Conservation (phyloP, 2,888 invertebrate genomes). For the Lissonota sp. region DNA sequence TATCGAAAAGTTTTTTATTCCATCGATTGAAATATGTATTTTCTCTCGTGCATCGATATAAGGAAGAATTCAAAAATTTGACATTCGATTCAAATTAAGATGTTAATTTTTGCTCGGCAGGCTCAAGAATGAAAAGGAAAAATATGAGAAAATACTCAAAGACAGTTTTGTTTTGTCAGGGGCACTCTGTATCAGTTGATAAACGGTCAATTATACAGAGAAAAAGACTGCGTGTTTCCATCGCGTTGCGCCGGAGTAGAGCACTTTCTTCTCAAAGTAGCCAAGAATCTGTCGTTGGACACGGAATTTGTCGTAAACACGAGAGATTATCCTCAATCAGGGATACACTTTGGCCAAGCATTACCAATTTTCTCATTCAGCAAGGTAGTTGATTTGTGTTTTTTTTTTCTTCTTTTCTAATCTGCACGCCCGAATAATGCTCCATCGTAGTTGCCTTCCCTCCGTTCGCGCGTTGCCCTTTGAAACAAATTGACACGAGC, state of each 20-base stretch:
- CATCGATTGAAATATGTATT: not conserved
- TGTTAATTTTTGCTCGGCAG: no score
- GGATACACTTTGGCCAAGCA: constrained; percentile 86
- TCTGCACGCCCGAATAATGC: no score
- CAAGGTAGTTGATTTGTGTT: constrained; percentile 86
- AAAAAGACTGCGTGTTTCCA: constrained; percentile 95
- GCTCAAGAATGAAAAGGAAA: no score
- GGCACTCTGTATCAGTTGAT: constrained; percentile 94
- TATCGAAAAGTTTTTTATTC: not conserved
- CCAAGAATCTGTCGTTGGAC: constrained; percentile 88
- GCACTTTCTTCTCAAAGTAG: constrained; percentile 91
- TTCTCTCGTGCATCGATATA: not conserved
- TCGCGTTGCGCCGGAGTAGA: constrained; percentile 96
- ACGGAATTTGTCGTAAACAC: constrained; percentile 95
- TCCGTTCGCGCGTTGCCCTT: no score
- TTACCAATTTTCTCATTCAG: constrained; percentile 98
- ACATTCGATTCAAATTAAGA: no score
- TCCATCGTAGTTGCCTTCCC: no score
- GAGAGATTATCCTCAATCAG: constrained; percentile 96
- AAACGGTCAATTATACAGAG: constrained; percentile 91
- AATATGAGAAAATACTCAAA: not conserved
- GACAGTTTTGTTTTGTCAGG: constrained; percentile 79
- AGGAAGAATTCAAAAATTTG: not conserved
- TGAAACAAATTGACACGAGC: no score
- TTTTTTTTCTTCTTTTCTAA: not conserved